A percentile compares a stretch with the other conserved stretches of the same genome.
phyloP scores from a whole-genome alignment of 2,888 invertebrate species.

The Eupithecia abbreviata region DNA sequence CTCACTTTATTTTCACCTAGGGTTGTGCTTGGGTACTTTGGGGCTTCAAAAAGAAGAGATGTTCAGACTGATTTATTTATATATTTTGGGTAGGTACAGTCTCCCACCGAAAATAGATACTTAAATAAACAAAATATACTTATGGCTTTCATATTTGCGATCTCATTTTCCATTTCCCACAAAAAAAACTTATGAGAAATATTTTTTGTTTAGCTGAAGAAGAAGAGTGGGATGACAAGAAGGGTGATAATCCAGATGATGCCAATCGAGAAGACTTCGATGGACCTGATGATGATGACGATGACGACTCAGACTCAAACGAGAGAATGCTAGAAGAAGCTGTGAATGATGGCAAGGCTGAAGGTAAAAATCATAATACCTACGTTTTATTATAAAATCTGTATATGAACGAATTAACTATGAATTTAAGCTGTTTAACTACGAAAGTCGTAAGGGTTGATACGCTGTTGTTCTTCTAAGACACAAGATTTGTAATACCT shows the following conservation, averaged over 20 bases:
- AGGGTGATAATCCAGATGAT: constrained; percentile 41
- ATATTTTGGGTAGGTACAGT: neutral
- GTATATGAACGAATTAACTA: too few species aligned
- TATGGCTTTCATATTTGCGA: neutral
- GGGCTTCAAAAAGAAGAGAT: neutral
- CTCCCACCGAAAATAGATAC: neutral
- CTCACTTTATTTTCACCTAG: too few species aligned
- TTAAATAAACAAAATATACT: neutral
- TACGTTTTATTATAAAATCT: neutral
- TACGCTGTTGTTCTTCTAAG: too few species aligned
- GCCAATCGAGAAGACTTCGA: constrained; percentile 50
- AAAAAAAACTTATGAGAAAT: neutral
- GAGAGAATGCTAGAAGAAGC: constrained; percentile 51
- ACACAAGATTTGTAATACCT: too few species aligned
- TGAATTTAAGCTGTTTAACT: too few species aligned
- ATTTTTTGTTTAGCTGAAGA: constrained; percentile 65
- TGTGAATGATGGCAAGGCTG: constrained; percentile 46
- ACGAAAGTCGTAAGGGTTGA: too few species aligned
- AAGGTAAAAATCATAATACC: constrained; percentile 48
- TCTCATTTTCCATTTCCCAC: neutral
- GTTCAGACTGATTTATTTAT: neutral
- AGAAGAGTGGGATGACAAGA: constrained; percentile 72
- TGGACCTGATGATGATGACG: constrained; percentile 35
- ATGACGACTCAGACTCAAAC: constrained; percentile 52
- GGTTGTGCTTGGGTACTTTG: neutral